A percentile compares a stretch with the other conserved stretches of the same genome.
These are phyloP conservation scores for Seladonia tumulorum DNA, from an alignment of 2,888 invertebrate species.

Conservation along the genomic window DNA sequence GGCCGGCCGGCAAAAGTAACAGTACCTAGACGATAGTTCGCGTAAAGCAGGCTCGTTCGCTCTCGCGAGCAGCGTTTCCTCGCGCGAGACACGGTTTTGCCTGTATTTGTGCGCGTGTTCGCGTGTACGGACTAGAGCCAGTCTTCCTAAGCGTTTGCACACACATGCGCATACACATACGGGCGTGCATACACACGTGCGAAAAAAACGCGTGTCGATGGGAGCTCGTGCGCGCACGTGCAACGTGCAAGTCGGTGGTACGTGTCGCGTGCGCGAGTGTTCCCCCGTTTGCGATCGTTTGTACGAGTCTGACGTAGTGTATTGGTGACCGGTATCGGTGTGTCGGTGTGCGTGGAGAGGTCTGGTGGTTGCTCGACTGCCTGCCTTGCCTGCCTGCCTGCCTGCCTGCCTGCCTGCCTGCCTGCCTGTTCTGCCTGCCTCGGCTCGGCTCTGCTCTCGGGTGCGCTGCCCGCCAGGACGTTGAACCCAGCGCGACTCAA, in stretches of 20 bases:
- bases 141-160: not conserved
- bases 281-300: slow-evolving; percentile 1
- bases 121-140: not conserved
- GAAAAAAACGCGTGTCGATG: slow-evolving; percentile 33
- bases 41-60: slow-evolving; percentile 77
- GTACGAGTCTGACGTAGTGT: slow-evolving; percentile 38
- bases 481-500: slow-evolving; percentile 84
- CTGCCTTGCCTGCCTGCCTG: slow-evolving; percentile 58
- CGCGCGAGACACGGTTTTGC: slow-evolving; percentile 20
- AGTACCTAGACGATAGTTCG: slow-evolving; percentile 81
- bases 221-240: slow-evolving; percentile 49
- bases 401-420: slow-evolving; percentile 20
- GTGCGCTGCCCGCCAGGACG: slow-evolving; percentile 84
- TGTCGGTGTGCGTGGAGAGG: slow-evolving; percentile 33
- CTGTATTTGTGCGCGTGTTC: not conserved
- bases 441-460: slow-evolving; percentile 75
- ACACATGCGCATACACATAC: not conserved
- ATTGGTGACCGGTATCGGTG: slow-evolving; percentile 11
- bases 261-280: slow-evolving; percentile 51
- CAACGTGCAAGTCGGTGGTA: slow-evolving; percentile 32
- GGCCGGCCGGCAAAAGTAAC: slow-evolving; percentile 82
- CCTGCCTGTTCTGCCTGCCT: slow-evolving; percentile 53
- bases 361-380: slow-evolving; percentile 7
- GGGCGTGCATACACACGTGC: slow-evolving; percentile 23
- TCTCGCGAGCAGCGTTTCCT: slow-evolving; percentile 38